Percentiles rank a stretch among this genome's conserved stretches.
Conservation (phyloP, 2,113 vertebrate species). For the Panthera uncia region DNA sequence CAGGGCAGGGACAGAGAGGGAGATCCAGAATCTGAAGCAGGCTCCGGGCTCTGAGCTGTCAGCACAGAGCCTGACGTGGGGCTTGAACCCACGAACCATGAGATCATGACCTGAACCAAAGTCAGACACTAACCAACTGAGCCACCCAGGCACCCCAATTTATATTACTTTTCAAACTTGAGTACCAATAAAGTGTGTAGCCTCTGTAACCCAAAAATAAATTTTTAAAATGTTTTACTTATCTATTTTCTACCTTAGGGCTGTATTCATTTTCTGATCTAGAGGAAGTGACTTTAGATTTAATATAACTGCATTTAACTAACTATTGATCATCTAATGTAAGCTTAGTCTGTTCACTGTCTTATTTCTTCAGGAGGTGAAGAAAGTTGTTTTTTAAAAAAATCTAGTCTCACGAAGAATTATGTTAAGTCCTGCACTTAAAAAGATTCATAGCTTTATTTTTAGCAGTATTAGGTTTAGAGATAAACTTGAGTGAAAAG, state of each 20-base stretch:
- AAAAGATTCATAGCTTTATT: not conserved
- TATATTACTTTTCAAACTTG: not conserved
- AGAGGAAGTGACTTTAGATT: not conserved
- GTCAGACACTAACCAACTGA: too few relatives aligned
- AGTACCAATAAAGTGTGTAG: not conserved
- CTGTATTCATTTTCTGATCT: not conserved
- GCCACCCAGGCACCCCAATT: too few relatives aligned
- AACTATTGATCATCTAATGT: not conserved
- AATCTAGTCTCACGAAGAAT: not conserved
- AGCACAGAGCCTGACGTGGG: too few relatives aligned
- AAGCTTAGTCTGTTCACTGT: not conserved
- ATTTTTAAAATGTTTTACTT: not conserved
- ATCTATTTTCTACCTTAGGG: not conserved
- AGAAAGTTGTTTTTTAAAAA: not conserved
- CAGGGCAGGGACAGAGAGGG: too few relatives aligned
- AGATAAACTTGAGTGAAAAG: not conserved
- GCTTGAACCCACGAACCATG: too few relatives aligned
- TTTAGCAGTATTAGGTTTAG: not conserved
- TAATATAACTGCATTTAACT: not conserved
- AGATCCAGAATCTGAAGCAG: too few relatives aligned
- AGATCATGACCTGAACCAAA: too few relatives aligned
- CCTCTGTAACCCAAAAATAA: not conserved
- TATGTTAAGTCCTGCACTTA: not conserved
- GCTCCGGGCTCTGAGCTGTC: too few relatives aligned
- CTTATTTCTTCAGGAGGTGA: not conserved